Percentiles rank a stretch among this genome's conserved stretches.
Evolutionary conservation across 1,140 invertebrate genomes (phyloP).

Genomic region (Drosophila murphyi): DNA sequence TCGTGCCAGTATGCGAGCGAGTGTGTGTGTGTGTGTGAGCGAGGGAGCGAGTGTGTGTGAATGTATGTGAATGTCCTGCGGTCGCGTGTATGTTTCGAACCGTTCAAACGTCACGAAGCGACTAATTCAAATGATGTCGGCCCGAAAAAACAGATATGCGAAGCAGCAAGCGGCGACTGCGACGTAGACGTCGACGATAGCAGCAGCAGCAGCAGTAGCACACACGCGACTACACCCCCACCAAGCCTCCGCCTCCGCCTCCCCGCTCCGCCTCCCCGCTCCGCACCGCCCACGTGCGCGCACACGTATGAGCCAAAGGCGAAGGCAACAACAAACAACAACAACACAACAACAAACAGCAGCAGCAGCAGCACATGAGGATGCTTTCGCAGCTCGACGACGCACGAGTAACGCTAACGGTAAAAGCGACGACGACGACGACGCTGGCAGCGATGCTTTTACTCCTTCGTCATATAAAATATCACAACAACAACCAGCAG

Average conservation of each 20-base stretch:
- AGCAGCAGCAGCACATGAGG: constrained; percentile 59
- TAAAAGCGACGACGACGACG: constrained; percentile 23
- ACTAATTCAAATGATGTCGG: constrained; percentile 84
- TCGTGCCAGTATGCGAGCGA: background rate
- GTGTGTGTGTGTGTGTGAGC: constrained; percentile 4
- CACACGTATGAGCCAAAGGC: constrained; percentile 72
- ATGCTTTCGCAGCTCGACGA: constrained; percentile 52
- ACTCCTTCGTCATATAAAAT: constrained; percentile 81
- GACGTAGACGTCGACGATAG: constrained; percentile 18
- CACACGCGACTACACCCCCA: constrained; percentile 52
- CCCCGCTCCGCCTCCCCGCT: constrained; percentile 47
- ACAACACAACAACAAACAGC: background rate
- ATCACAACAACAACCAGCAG: constrained; percentile 61
- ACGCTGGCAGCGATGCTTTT: constrained; percentile 34
- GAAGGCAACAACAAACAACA: constrained; percentile 63
- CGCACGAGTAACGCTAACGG: constrained; percentile 30
- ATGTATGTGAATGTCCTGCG: constrained; percentile 51
- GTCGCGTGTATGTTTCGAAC: constrained; percentile 83
- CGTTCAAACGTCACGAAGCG: constrained; percentile 84
- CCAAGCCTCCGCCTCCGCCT: constrained; percentile 22
- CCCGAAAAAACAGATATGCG: constrained; percentile 74
- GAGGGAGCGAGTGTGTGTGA: constrained; percentile 25
- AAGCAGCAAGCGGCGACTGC: constrained; percentile 35
- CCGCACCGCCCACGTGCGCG: constrained; percentile 73
- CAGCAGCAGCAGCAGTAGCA: constrained; percentile 53